Evolutionary conservation across 2,797 vertebrate genomes (phyloP), one percentile per base, ranked within the genome.

Genomic region (Chelidonichthys spinosus): DNA sequence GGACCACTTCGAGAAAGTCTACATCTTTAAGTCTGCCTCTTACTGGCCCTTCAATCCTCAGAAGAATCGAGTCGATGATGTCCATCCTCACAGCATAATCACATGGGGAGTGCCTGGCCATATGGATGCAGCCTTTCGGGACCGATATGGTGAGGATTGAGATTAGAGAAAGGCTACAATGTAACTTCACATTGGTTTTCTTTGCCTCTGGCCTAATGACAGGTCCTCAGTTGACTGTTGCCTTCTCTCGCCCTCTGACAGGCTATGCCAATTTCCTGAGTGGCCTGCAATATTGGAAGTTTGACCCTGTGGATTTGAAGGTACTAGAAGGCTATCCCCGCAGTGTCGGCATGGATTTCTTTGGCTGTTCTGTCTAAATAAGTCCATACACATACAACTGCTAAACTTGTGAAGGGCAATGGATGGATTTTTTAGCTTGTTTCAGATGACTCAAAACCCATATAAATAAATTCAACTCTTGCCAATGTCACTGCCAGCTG

Each of bases 251-350:
- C 15, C 10, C 47, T 81, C 62, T 78, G 13, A 82, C 73, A 92
- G 90, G 89, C 37, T 90, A 83, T 4, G 78, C 73, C 14, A 86
- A 86, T 42, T 90, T 90, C 87, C 90, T 97, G 69, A 94, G 91
- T 0, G 96, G 96, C 14, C 88, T 7, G 63, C 86, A 94, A 50
- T 97, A 97, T 78, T 97, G 96, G 96, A 97, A 96, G 90, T 95
- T 97, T 6, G 96, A 97, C 52, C 95, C 96, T 0, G 88, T 94
- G 63, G 91, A 92, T 11, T 76, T 95, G 76, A 94, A 93, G 62
- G 93, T 94, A 74, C 71, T 96, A 43, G 94, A 96, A 25, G 96
- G 96, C 14, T 97, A 96, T 78, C 96, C 96, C 3, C 95, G 96
- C 46, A 92, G 84, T 37, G 91, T 96, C 44, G 95, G 96, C 65